Conservation (phyloP, 2,113 vertebrate species). For the Ochotona princeps region DNA sequence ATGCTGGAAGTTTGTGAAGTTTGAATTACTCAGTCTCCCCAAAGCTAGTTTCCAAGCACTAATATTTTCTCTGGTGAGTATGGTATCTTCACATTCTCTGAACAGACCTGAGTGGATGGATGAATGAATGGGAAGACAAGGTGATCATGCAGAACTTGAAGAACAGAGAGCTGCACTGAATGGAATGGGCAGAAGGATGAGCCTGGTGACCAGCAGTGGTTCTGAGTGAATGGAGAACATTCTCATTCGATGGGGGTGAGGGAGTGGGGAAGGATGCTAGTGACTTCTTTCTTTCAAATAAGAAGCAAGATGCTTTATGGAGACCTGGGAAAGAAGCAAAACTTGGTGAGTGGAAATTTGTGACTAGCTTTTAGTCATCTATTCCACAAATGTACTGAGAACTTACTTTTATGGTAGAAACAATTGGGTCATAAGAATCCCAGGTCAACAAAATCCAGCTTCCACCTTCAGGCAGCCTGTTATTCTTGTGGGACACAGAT, state of each 20-base stretch:
- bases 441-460: slow-evolving; percentile 1
- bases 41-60: background rate
- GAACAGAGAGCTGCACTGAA: background rate
- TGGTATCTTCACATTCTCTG: slow-evolving; percentile 27
- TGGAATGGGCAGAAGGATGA: background rate
- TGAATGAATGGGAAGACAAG: background rate
- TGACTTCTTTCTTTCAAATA: slow-evolving; percentile 2
- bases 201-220: background rate
- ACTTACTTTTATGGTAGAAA: background rate
- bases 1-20: slow-evolving; percentile 33
- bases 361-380: slow-evolving; percentile 22
- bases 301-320: background rate
- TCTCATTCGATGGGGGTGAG: background rate
- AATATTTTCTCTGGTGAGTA: slow-evolving; percentile 54
- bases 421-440: background rate
- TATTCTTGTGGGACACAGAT: background rate
- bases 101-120: slow-evolving; percentile 5
- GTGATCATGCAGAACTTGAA: background rate
- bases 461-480: background rate
- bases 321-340: background rate
- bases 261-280: background rate
- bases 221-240: background rate
- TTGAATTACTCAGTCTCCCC: slow-evolving; percentile 10
- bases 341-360: background rate
- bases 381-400: background rate